These are phyloP conservation scores for Scaptomyza pallida DNA, from an alignment of 1,140 invertebrate species.

Conservation along the genomic window DNA sequence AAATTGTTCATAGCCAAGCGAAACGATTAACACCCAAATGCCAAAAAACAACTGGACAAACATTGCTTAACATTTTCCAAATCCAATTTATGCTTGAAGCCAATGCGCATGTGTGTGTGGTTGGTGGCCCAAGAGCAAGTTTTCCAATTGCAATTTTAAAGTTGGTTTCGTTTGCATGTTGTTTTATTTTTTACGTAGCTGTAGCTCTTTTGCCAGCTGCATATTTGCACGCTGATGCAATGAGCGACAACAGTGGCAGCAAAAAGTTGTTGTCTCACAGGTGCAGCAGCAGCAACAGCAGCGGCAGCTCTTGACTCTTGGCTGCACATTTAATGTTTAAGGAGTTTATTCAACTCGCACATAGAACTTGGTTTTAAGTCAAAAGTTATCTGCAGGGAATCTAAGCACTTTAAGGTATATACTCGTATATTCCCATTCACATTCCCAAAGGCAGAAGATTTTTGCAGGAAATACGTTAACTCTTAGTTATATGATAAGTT, in stretches of 20 bases:
- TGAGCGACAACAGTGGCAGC: conserved; percentile 33
- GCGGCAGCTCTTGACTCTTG: too few relatives aligned
- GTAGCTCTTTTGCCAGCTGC: conserved; percentile 19
- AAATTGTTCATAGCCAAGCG: too few relatives aligned
- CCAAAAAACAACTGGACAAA: conserved; percentile 20
- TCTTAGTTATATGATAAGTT: conserved; percentile 70
- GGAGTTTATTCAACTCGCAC: conserved; percentile 16
- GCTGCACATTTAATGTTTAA: neutral
- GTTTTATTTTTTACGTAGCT: conserved; percentile 11
- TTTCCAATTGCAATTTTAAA: conserved; percentile 15
- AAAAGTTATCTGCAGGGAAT: conserved; percentile 14
- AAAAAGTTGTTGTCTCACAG: conserved; percentile 39
- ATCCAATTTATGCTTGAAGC: conserved; percentile 35
- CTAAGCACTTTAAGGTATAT: conserved; percentile 14
- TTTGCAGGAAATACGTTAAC: conserved; percentile 52
- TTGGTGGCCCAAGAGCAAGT: conserved; percentile 37
- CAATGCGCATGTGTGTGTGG: conserved; percentile 57
- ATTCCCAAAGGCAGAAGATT: conserved; percentile 3
- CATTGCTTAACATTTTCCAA: conserved; percentile 51
- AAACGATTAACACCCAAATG: conserved; percentile 57
- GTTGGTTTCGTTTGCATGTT: conserved; percentile 22
- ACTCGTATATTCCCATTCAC: conserved; percentile 15
- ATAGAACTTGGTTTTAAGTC: neutral
- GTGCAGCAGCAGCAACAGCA: conserved; percentile 9
- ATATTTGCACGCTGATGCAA: conserved; percentile 72